Evolutionary conservation across 2,888 invertebrate genomes (phyloP).

Genomic region (Phrixothrix hirtus): DNA sequence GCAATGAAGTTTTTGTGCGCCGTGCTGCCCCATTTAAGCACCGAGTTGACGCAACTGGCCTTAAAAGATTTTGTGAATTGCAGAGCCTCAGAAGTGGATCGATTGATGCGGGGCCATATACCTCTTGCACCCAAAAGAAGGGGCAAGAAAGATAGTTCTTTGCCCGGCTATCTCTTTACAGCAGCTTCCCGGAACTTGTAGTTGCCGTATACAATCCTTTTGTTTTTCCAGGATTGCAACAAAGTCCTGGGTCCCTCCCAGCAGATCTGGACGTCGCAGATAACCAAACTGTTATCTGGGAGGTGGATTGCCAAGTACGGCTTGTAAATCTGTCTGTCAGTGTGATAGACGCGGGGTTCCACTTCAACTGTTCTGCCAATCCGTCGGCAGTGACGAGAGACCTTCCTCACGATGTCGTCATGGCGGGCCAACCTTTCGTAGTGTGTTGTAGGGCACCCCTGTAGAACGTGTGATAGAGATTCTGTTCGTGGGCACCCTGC

Average conservation of each 20-base stretch:
- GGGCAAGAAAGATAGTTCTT: constrained; percentile 19
- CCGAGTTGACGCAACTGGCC: constrained; percentile 18
- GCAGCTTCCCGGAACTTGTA: constrained; percentile 32
- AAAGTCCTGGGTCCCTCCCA: constrained; percentile 26
- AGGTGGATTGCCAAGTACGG: constrained; percentile 33
- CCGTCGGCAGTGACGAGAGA: constrained; percentile 30
- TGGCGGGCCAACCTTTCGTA: constrained; percentile 25
- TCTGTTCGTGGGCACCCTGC: constrained; percentile 20
- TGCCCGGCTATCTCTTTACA: constrained; percentile 20
- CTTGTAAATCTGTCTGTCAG: constrained; percentile 34
- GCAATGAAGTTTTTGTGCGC: background rate
- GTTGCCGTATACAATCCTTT: constrained; percentile 30
- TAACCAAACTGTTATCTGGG: background rate
- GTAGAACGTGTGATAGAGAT: constrained; percentile 30
- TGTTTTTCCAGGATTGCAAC: constrained; percentile 19
- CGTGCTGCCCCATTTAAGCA: constrained; percentile 28
- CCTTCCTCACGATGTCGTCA: constrained; percentile 32
- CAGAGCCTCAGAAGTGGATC: constrained; percentile 5
- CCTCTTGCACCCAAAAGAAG: constrained; percentile 37
- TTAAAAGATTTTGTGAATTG: constrained; percentile 11
- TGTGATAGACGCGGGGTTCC: constrained; percentile 35
- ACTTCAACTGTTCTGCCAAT: constrained; percentile 22
- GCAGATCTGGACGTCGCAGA: constrained; percentile 27
- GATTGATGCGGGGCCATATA: constrained; percentile 35
- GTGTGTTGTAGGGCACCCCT: constrained; percentile 25